phyloP scores from a whole-genome alignment of 2,113 vertebrate genomes.

The Orycteropus afer region DNA sequence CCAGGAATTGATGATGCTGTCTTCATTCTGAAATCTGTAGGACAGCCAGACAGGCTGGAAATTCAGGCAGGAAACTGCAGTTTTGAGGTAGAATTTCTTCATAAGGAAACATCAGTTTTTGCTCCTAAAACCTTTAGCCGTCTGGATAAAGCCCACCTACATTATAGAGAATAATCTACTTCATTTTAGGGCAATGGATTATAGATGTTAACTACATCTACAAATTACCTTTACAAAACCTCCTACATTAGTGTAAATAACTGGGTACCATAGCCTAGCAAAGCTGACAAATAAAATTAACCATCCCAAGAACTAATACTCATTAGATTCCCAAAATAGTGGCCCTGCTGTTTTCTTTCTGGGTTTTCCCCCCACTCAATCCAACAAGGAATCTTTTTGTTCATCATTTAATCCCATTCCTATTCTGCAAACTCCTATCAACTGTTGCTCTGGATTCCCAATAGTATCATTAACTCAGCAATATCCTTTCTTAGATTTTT shows the following conservation, averaged over 20 bases:
- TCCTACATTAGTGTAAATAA: too few species aligned
- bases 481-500: neutral
- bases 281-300: too few species aligned
- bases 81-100: neutral
- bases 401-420: neutral
- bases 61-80: neutral
- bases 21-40: too few species aligned
- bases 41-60: neutral
- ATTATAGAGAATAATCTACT: neutral
- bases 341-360: neutral
- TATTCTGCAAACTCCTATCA: neutral
- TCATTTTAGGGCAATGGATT: neutral
- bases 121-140: neutral
- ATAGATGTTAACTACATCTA: too few species aligned
- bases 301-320: neutral
- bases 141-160: neutral
- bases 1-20: too few species aligned
- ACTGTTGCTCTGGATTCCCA: neutral
- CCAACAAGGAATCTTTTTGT: neutral
- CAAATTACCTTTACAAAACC: too few species aligned
- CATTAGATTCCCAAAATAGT: neutral
- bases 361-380: neutral
- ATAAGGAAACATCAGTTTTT: neutral
- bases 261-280: too few species aligned
- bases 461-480: neutral